Evolutionary conservation across 92 coral and sea anemone genomes (phyloP), one percentile per base, ranked within the genome.

Genomic region (Heliopora coerulea): DNA sequence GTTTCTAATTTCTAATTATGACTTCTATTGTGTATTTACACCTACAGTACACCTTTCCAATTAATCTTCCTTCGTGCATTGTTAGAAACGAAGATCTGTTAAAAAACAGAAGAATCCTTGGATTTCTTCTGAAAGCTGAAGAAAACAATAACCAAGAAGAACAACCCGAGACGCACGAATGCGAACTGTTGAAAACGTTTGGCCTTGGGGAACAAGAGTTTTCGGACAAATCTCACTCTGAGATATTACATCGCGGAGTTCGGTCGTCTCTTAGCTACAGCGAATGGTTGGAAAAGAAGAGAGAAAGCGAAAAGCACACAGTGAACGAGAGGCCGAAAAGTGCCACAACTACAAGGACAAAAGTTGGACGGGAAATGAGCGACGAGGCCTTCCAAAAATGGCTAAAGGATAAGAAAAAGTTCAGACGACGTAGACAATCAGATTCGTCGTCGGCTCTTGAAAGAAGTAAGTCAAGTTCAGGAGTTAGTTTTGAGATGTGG

Each of bases 211-310:
- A 29, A 12, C 32, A 54, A 20, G 25, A 19, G 0, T 29, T 52
- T 28, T 15, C 34, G 1, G 59, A 50, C 6, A 8, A 8, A 9
- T 44, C 23, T 27, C 9, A 30, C 8, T 6, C 48, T 7, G 0
- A 11, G 19, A 8, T 29, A 1, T 41, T 10, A 5, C 77, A 33
- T 37, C 62, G 62, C 46, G 30, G 41, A 54, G 2, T 54, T 8
- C 10, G 23, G 15, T 32, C 60, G 13, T 52, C 62, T 20, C 20
- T 70, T 31, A 70, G 77, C 23, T 90, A 88, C 72, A 97, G 91
- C 54, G 87, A 74, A 48, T 95, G 99, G 99, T 90, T 91, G 0
- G 89, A 88, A 80, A 83, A 73, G 30, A 95, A 95, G 56, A 83
- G 24, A 65, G 69, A 82, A 11, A 80, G 80, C 65, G 80, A 41